Base-by-base conservation (phyloP, 2,888 invertebrate species). In the Meteorus colon region DNA sequence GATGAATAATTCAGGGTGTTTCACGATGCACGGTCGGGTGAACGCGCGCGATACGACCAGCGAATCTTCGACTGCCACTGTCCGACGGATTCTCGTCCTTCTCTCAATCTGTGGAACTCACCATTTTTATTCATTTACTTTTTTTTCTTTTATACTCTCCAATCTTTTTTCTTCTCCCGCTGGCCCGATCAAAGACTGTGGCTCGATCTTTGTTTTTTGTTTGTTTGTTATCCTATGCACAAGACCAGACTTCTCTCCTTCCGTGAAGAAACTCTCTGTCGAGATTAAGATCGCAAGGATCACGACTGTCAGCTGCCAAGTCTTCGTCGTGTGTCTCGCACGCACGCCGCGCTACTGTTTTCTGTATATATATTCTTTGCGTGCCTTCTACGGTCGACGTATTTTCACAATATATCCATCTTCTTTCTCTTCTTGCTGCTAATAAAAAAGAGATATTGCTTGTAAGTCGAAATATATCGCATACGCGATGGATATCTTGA, bases 1-100 rank as follows among this genome's bases (percentile, higher is more conserved):
- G 81, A 87, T 87, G 88, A 88, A 87, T 88, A 84, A 87, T 88
- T 88, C 87, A 88, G 84, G 84, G 84, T 84, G 82, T 84, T 86
- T 84, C 77, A 77, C 75, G 77, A 72, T 72, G 48, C 62, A 77
- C 73, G 75, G 71, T 69, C 75, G 77, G 69, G 79, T 79, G 75
- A 79, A 73, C 79, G 77, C 65, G 72, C 72, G 72, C 74, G 76
- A 68, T 48, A 48, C 48, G n/a, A 48, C 48, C 48, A 48, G 74
- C 67, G 77, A 77, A 72, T 63, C 72, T 63, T 63, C 63, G 62
- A 45, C 72, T 72, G 72, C 63, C 72, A 72, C 45, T 48, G 72
- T 62, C 63, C 72, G 72, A 72, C 72, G 72, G 72, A 72, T 72
- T 72, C 72, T 45, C 41, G 71, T 71, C 71, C 45, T 72, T 29